A percentile compares a stretch with the other conserved stretches of the same genome.
These are phyloP conservation scores for Hemitrygon akajei DNA, from an alignment of 2,797 vertebrate species.

Conservation along the genomic window DNA sequence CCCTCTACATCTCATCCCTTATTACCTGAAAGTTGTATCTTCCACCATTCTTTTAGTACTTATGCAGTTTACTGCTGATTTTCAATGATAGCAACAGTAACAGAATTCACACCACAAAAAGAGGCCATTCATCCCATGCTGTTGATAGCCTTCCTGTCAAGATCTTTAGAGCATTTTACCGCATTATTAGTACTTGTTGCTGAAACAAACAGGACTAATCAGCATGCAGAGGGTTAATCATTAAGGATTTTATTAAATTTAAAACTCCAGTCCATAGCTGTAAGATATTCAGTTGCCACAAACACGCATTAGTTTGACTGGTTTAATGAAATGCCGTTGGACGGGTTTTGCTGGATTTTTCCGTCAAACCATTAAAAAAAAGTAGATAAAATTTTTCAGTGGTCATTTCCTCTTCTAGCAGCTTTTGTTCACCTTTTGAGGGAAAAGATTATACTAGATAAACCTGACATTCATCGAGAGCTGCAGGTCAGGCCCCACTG, in stretches of 20 bases:
- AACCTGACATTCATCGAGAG: conserved; percentile 10
- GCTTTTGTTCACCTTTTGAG: neutral
- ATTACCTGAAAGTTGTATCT: too few relatives aligned
- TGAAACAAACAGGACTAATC: neutral
- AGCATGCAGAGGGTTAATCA: neutral
- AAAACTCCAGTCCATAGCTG: neutral
- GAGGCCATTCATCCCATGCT: too few relatives aligned
- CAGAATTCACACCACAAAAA: too few relatives aligned
- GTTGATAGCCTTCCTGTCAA: too few relatives aligned
- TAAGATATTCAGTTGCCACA: neutral
- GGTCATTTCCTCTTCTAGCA: neutral
- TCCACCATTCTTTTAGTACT: too few relatives aligned
- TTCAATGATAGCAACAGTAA: too few relatives aligned
- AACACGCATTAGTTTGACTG: neutral
- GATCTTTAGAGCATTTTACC: neutral
- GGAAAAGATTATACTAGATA: neutral
- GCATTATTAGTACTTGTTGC: neutral
- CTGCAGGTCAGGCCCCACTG: neutral
- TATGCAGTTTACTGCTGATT: too few relatives aligned
- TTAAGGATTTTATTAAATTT: neutral
- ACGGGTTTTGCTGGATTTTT: neutral
- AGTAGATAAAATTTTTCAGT: neutral
- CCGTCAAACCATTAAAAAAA: neutral
- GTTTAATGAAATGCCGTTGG: conserved; percentile 7
- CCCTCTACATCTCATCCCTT: too few relatives aligned